Conservation (phyloP, 2,797 vertebrate genomes). For the Gouania willdenowi region DNA sequence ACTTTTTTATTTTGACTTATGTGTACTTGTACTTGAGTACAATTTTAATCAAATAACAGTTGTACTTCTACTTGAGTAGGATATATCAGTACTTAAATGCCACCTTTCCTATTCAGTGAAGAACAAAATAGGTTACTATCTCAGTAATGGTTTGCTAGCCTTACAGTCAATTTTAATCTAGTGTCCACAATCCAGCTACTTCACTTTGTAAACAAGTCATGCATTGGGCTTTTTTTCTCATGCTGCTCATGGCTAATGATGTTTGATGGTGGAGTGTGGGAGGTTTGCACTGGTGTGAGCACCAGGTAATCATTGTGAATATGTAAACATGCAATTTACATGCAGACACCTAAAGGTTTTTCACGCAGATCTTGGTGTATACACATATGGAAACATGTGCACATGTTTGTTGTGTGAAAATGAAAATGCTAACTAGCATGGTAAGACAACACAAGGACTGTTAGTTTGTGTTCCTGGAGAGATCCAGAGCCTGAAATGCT, state of each 20-base stretch:
- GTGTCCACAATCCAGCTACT: constrained; percentile 16
- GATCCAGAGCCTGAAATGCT: constrained; percentile 23
- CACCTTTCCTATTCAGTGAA: constrained; percentile 18
- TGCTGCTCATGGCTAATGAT: constrained; percentile 32
- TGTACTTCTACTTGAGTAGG: too few relatives aligned
- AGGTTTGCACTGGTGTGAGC: constrained; percentile 13
- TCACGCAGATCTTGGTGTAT: constrained; percentile 7
- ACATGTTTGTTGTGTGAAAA: constrained; percentile 26
- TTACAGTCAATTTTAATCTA: constrained; percentile 44
- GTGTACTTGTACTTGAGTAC: too few relatives aligned
- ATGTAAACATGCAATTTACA: constrained; percentile 37
- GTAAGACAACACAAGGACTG: constrained; percentile 19
- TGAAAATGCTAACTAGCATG: constrained; percentile 26
- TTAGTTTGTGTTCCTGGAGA: constrained; percentile 42
- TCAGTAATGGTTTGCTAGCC: constrained; percentile 24
- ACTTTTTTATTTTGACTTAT: too few relatives aligned
- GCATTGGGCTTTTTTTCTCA: constrained; percentile 27
- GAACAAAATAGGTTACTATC: constrained; percentile 30
- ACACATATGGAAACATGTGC: constrained; percentile 1
- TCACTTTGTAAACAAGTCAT: constrained; percentile 50
- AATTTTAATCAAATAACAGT: too few relatives aligned
- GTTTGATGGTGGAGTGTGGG: constrained; percentile 30
- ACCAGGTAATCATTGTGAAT: constrained; percentile 34
- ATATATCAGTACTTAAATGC: constrained; percentile 47
- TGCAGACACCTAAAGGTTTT: constrained; percentile 8